A percentile compares a stretch with the other conserved stretches of the same genome.
Conservation (phyloP, 2,113 vertebrate species). For the Brevimyrus niger region DNA sequence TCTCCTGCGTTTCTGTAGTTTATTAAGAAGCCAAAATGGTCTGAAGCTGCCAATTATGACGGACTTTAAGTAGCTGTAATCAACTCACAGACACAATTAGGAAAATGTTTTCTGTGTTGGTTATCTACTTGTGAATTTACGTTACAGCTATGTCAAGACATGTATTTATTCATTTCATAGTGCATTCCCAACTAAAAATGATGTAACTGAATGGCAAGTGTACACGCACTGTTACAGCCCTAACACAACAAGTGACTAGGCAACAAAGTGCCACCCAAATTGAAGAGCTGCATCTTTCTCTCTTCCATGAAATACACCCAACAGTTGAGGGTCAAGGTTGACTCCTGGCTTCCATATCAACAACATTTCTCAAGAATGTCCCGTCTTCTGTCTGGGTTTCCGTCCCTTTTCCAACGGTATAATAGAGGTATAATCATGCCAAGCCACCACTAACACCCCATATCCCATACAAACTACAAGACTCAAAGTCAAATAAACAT, state of each 20-base stretch:
- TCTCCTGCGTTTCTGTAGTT: not conserved
- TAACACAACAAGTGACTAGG: not conserved
- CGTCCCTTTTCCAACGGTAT: not conserved
- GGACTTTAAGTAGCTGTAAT: not conserved
- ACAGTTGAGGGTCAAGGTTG: not conserved
- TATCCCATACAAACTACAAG: not conserved
- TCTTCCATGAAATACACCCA: not conserved
- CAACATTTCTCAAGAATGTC: not conserved
- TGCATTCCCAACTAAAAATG: not conserved
- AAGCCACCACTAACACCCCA: not conserved
- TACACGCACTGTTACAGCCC: not conserved
- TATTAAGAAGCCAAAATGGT: not conserved
- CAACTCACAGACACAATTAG: not conserved
- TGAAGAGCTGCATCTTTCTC: not conserved
- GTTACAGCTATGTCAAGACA: not conserved
- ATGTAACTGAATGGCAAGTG: not conserved
- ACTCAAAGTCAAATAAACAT: not conserved
- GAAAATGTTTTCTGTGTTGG: not conserved
- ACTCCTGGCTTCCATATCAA: not conserved
- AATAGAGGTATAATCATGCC: not conserved
- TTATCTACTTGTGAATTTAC: not conserved
- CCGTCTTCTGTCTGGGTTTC: not conserved
- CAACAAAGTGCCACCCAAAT: not conserved
- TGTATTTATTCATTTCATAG: not conserved
- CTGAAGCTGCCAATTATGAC: not conserved